Base-by-base conservation (phyloP, 2,797 vertebrate species). In the Anableps anableps region DNA sequence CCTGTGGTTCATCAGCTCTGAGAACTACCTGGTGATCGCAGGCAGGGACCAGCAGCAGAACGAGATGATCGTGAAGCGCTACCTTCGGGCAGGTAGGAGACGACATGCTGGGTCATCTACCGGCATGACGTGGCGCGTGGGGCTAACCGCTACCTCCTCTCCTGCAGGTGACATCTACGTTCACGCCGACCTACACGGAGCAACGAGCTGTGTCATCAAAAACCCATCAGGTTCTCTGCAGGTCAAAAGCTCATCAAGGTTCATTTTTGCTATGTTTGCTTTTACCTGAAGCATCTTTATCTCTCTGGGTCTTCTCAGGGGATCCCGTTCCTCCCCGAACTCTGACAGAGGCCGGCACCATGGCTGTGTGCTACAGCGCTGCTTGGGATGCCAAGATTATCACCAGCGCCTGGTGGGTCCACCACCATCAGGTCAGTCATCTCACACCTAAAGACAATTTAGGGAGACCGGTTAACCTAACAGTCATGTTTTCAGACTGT, bases 321-420 rank as follows among this genome's bases (percentile, higher is more conserved):
- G 95, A 96, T 26, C 91, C 96, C 0, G 79, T 99, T 76, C 97
- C 98, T 0, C 99, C 99, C 0, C 97, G 98, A 19, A 99, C 98
- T 0, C 94, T 99, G 89, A 99, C 96, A 0, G 99, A 99, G 91
- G 97, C 98, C 0, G 98, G 97, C 58, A 99, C 97, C 0, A 99
- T 99, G 98, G 94, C 98, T 1, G 95, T 99, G 88, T 99, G 99
- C 84, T 99, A 99, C 95, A 99, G 99, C 6, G 98, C 97, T 2
- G 99, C 99, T 66, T 99, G 99, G 99, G 99, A 99, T 0, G 98
- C 99, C 19, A 98, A 99, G 0, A 96, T 99, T 19, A 95, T 99
- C 93, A 99, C 98, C 85, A 99, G 98, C 2, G 99, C 99, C 66
- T 99, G 99, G 99, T 99, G 99, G 99, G 99, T 99, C 86, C 95